Conservation (phyloP, 2,797 vertebrate species). For the Ciconia nigra region DNA sequence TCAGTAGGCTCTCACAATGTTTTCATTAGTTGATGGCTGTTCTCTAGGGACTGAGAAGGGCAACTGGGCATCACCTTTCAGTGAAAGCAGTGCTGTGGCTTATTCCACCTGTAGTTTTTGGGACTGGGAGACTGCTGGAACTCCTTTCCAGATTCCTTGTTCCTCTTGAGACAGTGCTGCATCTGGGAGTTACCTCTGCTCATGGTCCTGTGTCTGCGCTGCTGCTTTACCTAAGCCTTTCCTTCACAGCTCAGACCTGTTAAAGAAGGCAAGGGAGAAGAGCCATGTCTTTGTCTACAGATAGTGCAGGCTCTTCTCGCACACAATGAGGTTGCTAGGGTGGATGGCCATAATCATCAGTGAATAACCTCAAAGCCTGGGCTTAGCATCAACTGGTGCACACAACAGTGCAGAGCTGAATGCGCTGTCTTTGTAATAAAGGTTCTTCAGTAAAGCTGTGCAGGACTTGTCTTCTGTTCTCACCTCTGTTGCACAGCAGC, state of each 20-base stretch:
- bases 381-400: background rate
- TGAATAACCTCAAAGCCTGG: background rate
- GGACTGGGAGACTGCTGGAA: background rate
- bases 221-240: background rate
- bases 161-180: background rate
- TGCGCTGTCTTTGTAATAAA: background rate
- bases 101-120: background rate
- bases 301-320: accelerated
- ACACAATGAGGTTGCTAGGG: background rate
- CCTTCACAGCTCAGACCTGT: background rate
- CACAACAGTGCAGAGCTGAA: background rate
- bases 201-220: accelerated
- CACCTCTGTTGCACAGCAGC: background rate
- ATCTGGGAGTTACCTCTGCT: background rate
- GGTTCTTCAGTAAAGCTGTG: background rate
- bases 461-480: background rate
- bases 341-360: background rate
- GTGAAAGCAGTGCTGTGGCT: background rate
- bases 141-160: background rate
- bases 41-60: background rate
- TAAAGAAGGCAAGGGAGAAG: background rate
- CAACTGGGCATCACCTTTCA: background rate
- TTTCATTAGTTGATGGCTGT: background rate
- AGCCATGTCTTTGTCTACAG: background rate
- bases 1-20: background rate